Conservation (phyloP, 2,113 vertebrate species). For the Mormyrus iriodes region DNA sequence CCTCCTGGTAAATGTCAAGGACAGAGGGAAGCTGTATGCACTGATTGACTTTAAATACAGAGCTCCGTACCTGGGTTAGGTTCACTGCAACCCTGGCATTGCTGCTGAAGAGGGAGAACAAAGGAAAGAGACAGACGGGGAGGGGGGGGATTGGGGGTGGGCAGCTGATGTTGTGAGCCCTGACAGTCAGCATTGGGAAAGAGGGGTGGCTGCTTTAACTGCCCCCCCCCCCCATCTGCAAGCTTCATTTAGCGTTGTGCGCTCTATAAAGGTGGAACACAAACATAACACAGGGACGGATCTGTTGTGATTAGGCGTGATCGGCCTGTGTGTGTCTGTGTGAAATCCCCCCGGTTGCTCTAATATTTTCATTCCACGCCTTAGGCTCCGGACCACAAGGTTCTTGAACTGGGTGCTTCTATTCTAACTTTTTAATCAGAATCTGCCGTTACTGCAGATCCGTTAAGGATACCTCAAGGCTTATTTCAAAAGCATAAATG, state of each 20-base stretch:
- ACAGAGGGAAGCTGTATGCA: slow-evolving; percentile 60
- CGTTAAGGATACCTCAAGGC: not conserved
- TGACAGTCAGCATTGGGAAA: not conserved
- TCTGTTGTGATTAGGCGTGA: too few species aligned
- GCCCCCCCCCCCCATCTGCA: not conserved
- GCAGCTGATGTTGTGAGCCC: not conserved
- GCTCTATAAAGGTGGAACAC: not conserved
- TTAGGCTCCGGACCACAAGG: not conserved
- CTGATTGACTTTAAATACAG: slow-evolving; percentile 64
- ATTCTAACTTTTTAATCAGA: not conserved
- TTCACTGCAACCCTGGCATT: slow-evolving; percentile 53
- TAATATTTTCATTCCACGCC: not conserved
- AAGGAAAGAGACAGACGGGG: slow-evolving; percentile 34
- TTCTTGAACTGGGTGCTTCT: not conserved
- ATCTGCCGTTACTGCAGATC: not conserved
- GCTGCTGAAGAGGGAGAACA: slow-evolving; percentile 30
- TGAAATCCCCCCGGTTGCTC: not conserved
- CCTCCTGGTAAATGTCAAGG: slow-evolving; percentile 69
- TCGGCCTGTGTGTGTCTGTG: not conserved
- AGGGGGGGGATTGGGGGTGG: not conserved
- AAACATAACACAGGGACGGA: too few species aligned
- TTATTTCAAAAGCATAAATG: not conserved
- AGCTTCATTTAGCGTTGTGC: not conserved
- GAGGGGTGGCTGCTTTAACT: not conserved
- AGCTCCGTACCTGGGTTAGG: slow-evolving; percentile 52